Percentiles rank a stretch among this genome's conserved stretches.
These are phyloP conservation scores for Ceratotherium simum DNA, from an alignment of 2,113 vertebrate genomes.

Conservation along the genomic window DNA sequence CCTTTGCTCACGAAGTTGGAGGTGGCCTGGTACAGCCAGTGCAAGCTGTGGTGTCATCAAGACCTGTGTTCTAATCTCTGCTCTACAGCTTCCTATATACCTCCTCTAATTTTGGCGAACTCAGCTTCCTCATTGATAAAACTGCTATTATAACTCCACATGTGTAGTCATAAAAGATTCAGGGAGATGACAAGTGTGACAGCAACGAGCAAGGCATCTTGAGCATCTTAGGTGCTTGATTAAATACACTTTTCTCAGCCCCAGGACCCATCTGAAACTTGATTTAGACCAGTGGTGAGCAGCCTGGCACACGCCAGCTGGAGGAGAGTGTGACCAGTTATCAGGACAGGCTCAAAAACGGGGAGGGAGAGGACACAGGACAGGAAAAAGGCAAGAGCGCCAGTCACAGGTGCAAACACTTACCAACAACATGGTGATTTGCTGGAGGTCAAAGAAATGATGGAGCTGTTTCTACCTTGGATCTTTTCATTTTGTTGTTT, in stretches of 20 bases:
- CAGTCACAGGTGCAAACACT: neutral
- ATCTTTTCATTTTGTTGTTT: slow-evolving; percentile 15
- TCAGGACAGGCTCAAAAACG: neutral
- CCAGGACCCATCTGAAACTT: neutral
- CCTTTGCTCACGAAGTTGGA: neutral
- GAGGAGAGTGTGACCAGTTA: neutral
- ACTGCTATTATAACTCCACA: neutral
- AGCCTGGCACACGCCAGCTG: neutral
- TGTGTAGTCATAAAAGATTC: neutral
- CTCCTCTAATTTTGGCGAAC: neutral
- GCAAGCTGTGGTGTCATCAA: neutral
- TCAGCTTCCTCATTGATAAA: neutral
- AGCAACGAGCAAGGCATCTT: neutral
- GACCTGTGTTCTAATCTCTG: neutral
- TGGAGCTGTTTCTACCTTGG: slow-evolving; percentile 16
- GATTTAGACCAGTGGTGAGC: neutral
- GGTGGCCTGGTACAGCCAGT: neutral
- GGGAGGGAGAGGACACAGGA: neutral
- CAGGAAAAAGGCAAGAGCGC: neutral
- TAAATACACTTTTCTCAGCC: neutral
- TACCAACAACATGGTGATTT: neutral
- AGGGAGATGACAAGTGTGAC: neutral
- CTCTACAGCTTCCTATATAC: neutral
- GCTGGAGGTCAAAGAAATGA: neutral
- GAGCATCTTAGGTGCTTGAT: neutral